Percentiles rank a stretch among this genome's conserved stretches.
Conservation (phyloP, 2,797 vertebrate genomes). For the Sus cebifrons region DNA sequence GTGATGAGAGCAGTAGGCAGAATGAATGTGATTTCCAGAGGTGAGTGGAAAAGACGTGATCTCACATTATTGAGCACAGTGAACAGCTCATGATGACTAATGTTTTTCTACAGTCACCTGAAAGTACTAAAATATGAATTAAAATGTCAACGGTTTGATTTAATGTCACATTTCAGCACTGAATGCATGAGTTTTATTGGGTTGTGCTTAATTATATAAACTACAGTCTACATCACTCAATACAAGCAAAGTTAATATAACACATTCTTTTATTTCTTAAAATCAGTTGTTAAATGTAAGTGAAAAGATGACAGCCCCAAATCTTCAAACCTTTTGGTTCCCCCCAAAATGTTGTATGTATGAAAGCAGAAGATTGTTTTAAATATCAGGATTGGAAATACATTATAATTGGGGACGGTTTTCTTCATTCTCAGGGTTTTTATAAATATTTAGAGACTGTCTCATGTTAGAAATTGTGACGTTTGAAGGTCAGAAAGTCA, state of each 20-base stretch:
- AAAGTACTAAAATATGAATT: conserved; percentile 77
- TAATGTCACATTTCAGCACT: conserved; percentile 24
- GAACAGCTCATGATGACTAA: conserved; percentile 67
- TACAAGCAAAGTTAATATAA: conserved; percentile 48
- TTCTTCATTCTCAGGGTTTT: conserved; percentile 6
- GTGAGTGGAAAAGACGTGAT: conserved; percentile 9
- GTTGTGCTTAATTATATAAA: conserved; percentile 60
- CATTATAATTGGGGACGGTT: background rate
- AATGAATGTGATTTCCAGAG: background rate
- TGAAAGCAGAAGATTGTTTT: conserved; percentile 63
- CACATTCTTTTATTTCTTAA: conserved; percentile 54
- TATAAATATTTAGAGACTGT: background rate
- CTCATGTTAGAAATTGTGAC: background rate
- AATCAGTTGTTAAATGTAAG: conserved; percentile 39
- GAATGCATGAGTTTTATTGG: conserved; percentile 75
- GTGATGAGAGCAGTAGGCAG: background rate
- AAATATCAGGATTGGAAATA: background rate
- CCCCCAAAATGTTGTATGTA: background rate
- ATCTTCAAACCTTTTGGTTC: background rate
- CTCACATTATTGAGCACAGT: background rate
- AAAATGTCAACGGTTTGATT: conserved; percentile 76
- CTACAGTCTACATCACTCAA: conserved; percentile 47
- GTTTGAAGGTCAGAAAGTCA: background rate
- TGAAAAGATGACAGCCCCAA: conserved; percentile 5
- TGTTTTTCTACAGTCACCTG: conserved; percentile 72